Base-by-base conservation (phyloP, 2,888 invertebrate genomes). In the Agrochola litura region DNA sequence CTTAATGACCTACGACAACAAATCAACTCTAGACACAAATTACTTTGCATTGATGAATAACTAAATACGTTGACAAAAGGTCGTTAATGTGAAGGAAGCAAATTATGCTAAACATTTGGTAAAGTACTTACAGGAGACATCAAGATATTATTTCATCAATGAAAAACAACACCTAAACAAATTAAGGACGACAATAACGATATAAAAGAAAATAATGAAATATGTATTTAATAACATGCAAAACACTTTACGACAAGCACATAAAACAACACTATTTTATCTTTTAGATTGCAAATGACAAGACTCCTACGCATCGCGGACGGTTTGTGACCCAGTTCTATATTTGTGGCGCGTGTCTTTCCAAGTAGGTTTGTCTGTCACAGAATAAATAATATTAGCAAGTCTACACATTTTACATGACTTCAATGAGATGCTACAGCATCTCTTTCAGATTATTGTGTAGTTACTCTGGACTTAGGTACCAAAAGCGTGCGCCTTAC, bases 251-350 rank as follows among this genome's bases (percentile, higher is more conserved):
- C 70, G 73, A 76, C 54, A 49, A 46, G 30, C 63, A 60, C 65
- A 82, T 83, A 74, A 81, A 81, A 83, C 60, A 76, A 80, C 65
- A 81, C 22, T 73, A 79, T 76, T 81, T 87, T 75, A 77, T 83
- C 46, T 83, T 84, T 77, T 75, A 86, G 82, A 83, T 81, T 84
- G 84, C 79, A 81, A 88, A 88, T 82, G 86, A 87, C 82, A 83
- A 61, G 81, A 89, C 89, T 85, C 91, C 90, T 81, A 92, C 91
- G 90, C 90, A 88, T 85, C 75, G 81, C 72, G 82, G 54, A 77
- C 84, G 83, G 81, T 87, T 88, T 88, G 82, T 91, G 93, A 92
- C 93, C 93, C 88, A 92, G 84, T 91, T 93, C 89, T 89, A 90
- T 83, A 88, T 87, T 87, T 81, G 84, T 68, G 71, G 54, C 56